Base-by-base conservation (phyloP, 2,888 invertebrate species). In the Eupithecia abbreviata region DNA sequence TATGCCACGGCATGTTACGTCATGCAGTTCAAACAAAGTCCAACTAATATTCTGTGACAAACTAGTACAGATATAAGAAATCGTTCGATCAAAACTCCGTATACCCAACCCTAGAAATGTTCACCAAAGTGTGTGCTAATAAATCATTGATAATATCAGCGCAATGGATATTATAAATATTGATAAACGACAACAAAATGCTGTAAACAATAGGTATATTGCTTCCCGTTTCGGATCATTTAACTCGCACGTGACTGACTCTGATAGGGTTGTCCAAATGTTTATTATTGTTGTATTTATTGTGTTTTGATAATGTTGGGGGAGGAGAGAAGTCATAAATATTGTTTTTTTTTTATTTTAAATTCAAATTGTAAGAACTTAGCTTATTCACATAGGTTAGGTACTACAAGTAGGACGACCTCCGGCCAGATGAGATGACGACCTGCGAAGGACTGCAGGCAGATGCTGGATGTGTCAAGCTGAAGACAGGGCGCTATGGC, bases 161-260 rank as follows among this genome's bases (percentile, higher is more conserved):
- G 84, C 84, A 86, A 85, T 84, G 82, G 83, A 88, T 85, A 86
- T 87, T 87, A 89, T 90, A 90, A 90, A 92, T 91, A 92, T 91
- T 92, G 91, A 92, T 92, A 91, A 91, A 90, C 85, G 90, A 88
- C 89, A 89, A 87, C 87, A 87, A 88, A 91, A 89, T 87, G 86
- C 87, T 90, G 90, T 91, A 91, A 91, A 91, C 91, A 91, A 91
- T 90, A 90, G 89, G 86, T 91, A 92, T 93, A 93, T 93, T 90
- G 90, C 92, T 92, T 93, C 92, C 92, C 88, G 91, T 92, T 89
- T 86, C 89, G 86, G 90, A 88, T 91, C 93, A 93, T 93, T 93
- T 91, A 90, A 89, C 91, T 85, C 87, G 91, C 93, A 92, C 93
- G 93, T 93, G 93, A 89, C 91, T 88, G 85, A 82, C 83, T 85